Evolutionary conservation across 2,888 invertebrate species (phyloP), one percentile per base, ranked within the genome.

Genomic region (Orthonevra nobilis): DNA sequence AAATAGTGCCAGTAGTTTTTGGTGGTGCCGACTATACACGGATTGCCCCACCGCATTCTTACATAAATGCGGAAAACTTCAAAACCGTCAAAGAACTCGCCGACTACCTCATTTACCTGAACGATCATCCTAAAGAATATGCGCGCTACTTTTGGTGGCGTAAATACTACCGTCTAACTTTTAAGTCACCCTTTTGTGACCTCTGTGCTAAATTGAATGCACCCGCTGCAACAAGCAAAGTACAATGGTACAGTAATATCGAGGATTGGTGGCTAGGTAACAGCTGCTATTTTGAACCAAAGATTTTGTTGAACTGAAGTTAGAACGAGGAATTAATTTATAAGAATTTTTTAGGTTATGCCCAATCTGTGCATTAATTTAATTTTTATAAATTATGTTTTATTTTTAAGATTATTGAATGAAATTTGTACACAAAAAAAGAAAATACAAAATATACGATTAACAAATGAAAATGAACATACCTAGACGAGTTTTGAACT

Each of bases 81-180:
- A 86, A 89, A 3, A 89, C 89, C 1, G 91, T 91, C 1, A 86
- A 89, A 82, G 89, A 90, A 12, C 87, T 94, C 81, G 93, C 92
- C 0, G 85, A 88, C 4, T 92, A 92, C 84, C 86, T 94, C 84
- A 74, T 81, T 2, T 86, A 82, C 64, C 82, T 89, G 46, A 82
- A 83, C 20, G 77, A 81, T 1, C 89, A 93, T 85, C 90, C 90
- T 42, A 85, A 87, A 0, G 89, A 91, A 63, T 94, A 93, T 87
- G 90, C 91, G 81, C 90, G 91, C 81, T 93, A 92, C 84, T 92
- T 94, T 83, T 88, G 89, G 85, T 94, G 94, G 93, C 92, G 92
- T 81, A 90, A 90, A 9, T 82, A 86, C 64, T 91, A 91, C 70
- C 89, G 89, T 1, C 90, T 93, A 0, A 73, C 48, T 1, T 12